These are phyloP conservation scores for Xiphophorus birchmanni DNA, from an alignment of 2,797 vertebrate species.

Conservation along the genomic window DNA sequence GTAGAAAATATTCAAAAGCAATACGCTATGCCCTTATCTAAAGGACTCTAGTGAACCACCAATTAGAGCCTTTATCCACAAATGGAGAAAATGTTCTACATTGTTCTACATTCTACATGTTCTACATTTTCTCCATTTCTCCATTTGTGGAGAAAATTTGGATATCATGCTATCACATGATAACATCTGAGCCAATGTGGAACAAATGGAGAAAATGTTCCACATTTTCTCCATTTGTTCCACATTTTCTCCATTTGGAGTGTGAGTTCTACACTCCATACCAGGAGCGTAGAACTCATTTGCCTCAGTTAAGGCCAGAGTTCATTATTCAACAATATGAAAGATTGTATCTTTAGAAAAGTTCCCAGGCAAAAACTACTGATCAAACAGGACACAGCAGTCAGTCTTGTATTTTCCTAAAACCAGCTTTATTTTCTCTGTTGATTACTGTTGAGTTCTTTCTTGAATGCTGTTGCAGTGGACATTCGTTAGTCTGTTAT, in stretches of 20 bases:
- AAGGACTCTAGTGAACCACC: not conserved
- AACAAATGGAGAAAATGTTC: too few relatives aligned
- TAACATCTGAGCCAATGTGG: too few relatives aligned
- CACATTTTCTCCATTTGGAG: too few relatives aligned
- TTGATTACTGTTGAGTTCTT: not conserved
- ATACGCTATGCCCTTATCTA: not conserved
- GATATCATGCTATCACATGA: too few relatives aligned
- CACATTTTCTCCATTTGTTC: too few relatives aligned
- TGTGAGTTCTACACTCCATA: too few relatives aligned
- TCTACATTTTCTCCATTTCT: too few relatives aligned
- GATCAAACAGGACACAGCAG: not conserved
- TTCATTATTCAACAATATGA: not conserved
- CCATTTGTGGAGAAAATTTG: too few relatives aligned
- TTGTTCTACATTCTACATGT: too few relatives aligned
- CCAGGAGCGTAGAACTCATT: too few relatives aligned
- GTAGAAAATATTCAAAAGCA: not conserved
- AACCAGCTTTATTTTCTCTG: not conserved
- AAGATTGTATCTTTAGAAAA: not conserved
- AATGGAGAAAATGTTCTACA: too few relatives aligned
- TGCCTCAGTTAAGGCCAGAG: not conserved
- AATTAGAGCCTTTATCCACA: not conserved
- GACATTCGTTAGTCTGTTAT: not conserved
- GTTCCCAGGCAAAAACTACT: not conserved
- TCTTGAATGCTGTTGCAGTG: not conserved
- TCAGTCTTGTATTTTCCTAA: not conserved